Base-by-base conservation (phyloP, 1,140 invertebrate genomes). In the Laupala kohalensis region DNA sequence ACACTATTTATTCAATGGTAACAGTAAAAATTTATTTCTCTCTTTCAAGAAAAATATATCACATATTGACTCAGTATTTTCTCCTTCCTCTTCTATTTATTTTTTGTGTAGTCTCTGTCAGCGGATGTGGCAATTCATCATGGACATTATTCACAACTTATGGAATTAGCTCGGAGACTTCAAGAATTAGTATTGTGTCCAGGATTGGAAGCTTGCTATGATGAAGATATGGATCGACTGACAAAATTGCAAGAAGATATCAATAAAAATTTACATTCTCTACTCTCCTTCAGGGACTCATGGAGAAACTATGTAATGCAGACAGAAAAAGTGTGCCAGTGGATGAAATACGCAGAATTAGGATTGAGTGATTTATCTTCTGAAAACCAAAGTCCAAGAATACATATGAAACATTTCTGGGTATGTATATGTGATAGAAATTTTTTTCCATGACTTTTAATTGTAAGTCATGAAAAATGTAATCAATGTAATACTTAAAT, bases 391-490 rank as follows among this genome's bases (percentile, higher is more conserved):
- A 82, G 84, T 64, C 81, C 83, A 25, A 80, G 84, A 30, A 86
- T 87, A 37, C 87, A 92, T 74, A 87, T 92, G 79, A 85, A 90
- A 74, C 86, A 90, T 75, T 93, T 93, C 79, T 94, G 92, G 92
- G 86, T 87, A 80, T 78, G 77, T 78, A 37, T 29, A 69, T 13
- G 37, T 28, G 62, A 53, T 0, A 53, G 19, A 53, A 1, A n/a
- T n/a, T n/a, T n/a, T n/a, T n/a, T n/a, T n/a, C n/a, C n/a, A n/a
- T n/a, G n/a, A n/a, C n/a, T n/a, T n/a, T n/a, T n/a, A n/a, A n/a
- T n/a, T n/a, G n/a, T n/a, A n/a, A n/a, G n/a, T n/a, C n/a, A n/a
- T n/a, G n/a, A n/a, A n/a, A n/a, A n/a, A n/a, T n/a, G n/a, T n/a
- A n/a, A n/a, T n/a, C n/a, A n/a, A n/a, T n/a, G n/a, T n/a, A n/a